Evolutionary conservation across 1,140 invertebrate species (phyloP), one percentile per base, ranked within the genome.

Genomic region (Drosophila subpulchrella): DNA sequence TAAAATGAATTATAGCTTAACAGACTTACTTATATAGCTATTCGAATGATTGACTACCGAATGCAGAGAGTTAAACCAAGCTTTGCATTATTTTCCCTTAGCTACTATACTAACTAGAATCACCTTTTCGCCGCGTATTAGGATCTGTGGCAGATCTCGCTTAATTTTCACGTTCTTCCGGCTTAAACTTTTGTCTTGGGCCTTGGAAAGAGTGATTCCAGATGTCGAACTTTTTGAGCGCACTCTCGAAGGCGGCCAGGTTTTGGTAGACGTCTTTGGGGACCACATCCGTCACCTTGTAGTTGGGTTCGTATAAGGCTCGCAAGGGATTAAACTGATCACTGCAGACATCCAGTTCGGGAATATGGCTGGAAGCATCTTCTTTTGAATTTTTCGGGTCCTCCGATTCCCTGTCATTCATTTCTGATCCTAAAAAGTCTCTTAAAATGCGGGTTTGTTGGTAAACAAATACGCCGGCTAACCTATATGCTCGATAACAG

Each of bases 71-170:
- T 47, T 13, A 7, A 27, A 27, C 2, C 12, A 27, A 47, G 13
- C 27, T 30, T 10, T n/a, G 30, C 13, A 13, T 17, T 47, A 47
- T 10, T 20, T 30, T 15, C 11, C 13, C n/a, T 17, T 34, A 17
- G 50, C 4, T 12, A 51, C 17, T 51, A 51, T 20, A 36, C 32
- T 71, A 70, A 92, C 61, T 46, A 91, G 51, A 42, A 86, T 97
- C 30, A 98, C 94, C 92, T 98, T 97, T 92, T 98, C 97, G 20
- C 97, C 97, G 63, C 97, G 94, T 48, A 98, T 92, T 83, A 98
- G 92, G 71, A 98, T 76, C 92, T 98, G 96, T 41, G 95, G 94
- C 13, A 98, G 93, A 92, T 96, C 94, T 55, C 97, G 93, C 30
- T 94, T 93, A 88, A 96, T 95, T 81, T 95, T 94, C 84, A 96